Evolutionary conservation across 2,113 vertebrate species (phyloP).

Genomic region (Poeciliopsis turrubarensis): DNA sequence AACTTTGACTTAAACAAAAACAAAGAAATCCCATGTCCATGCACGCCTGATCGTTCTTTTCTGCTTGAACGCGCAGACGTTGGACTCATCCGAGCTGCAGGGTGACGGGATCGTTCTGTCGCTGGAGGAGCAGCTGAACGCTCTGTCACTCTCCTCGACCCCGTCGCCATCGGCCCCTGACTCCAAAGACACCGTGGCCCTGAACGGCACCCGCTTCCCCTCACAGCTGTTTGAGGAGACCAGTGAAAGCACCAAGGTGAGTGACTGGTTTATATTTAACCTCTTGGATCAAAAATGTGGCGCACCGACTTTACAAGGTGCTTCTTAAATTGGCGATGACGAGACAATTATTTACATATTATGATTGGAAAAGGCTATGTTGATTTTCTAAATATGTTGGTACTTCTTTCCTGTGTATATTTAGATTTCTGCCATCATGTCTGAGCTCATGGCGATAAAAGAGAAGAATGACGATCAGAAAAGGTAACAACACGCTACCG

Average conservation of each 20-base stretch:
- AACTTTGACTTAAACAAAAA: neutral
- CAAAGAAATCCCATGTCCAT: neutral
- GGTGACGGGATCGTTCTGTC: conserved; percentile 87
- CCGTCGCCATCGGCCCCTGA: conserved; percentile 72
- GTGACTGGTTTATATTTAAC: neutral
- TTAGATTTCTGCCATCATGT: conserved; percentile 86
- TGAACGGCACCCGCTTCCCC: conserved; percentile 86
- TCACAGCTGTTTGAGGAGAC: conserved; percentile 84
- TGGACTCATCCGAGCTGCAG: conserved; percentile 85
- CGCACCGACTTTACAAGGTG: too few species aligned
- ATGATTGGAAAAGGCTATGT: neutral
- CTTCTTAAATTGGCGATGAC: too few species aligned
- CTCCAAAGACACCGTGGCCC: conserved; percentile 79
- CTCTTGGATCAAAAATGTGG: too few species aligned
- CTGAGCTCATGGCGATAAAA: conserved; percentile 83
- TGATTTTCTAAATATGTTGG: neutral
- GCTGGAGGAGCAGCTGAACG: conserved; percentile 90
- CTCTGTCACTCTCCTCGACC: conserved; percentile 85
- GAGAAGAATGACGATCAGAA: conserved; percentile 80
- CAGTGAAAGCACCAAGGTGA: conserved; percentile 89
- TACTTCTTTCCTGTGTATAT: neutral
- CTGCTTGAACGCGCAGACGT: conserved; percentile 71
- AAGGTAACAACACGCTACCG: conserved; percentile 76
- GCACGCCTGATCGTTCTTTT: neutral
- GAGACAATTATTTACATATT: too few species aligned